Conservation (phyloP, 2,888 invertebrate genomes). For the Dynastes maya region DNA sequence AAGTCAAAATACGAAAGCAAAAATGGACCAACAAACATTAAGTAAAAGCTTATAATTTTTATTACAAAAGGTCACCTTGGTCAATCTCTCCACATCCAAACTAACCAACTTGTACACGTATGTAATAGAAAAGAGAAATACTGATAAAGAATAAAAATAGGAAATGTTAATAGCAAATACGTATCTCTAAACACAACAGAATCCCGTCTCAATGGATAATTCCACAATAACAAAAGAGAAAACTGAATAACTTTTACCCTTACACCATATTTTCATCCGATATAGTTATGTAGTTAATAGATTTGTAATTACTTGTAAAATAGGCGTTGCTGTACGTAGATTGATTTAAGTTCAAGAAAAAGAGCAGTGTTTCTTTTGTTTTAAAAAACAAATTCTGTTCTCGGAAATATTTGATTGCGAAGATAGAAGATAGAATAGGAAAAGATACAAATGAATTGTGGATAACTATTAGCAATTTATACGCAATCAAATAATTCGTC, state of each 20-base stretch:
- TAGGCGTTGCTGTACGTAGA: constrained; percentile 26
- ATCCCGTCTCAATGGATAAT: constrained; percentile 17
- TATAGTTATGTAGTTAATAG: constrained; percentile 36
- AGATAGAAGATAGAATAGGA: background rate
- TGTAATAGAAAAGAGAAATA: background rate
- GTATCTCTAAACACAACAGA: background rate
- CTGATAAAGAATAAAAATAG: background rate
- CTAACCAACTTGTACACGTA: constrained; percentile 1
- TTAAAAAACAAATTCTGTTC: background rate
- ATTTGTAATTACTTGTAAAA: constrained; percentile 19
- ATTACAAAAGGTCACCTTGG: constrained; percentile 45
- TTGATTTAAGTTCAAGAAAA: background rate
- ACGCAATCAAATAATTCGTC: background rate
- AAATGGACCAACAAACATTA: constrained; percentile 37
- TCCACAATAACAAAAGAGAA: constrained; percentile 22
- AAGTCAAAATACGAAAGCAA: constrained; percentile 2
- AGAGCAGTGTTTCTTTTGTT: background rate
- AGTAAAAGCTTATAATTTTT: background rate
- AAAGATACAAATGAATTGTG: too few species aligned
- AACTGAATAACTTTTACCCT: background rate
- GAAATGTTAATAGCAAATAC: background rate
- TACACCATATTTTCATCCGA: constrained; percentile 32
- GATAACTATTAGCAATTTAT: background rate
- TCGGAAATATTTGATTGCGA: background rate
- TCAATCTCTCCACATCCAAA: constrained; percentile 26